Conservation (phyloP, 92 coral and sea anemone genomes). For the Epizoanthus scotinus region DNA sequence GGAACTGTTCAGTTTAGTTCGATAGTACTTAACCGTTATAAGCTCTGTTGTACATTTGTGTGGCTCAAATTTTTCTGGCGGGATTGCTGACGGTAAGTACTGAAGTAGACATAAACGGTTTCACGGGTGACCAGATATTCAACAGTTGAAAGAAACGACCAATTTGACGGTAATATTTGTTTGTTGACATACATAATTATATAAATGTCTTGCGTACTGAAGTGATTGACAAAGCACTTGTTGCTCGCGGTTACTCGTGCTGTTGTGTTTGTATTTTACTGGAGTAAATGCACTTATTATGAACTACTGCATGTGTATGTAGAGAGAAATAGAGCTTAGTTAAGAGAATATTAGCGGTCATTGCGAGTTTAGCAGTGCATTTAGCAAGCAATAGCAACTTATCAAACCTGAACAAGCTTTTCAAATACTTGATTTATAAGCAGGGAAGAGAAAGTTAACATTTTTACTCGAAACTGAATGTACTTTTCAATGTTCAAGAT, state of each 20-base stretch:
- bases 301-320: no score
- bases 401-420: no score
- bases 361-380: no score
- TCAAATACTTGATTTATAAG: no score
- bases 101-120: not conserved
- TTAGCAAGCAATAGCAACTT: no score
- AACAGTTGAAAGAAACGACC: not conserved
- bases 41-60: no score
- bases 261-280: not conserved
- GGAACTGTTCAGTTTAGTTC: not conserved
- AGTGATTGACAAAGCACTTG: not conserved
- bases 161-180: not conserved
- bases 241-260: not conserved
- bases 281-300: no score
- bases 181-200: slow-evolving; percentile 24
- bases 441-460: no score
- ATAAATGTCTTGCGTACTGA: not conserved
- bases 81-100: not conserved
- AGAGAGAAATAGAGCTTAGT: no score
- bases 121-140: slow-evolving; percentile 4
- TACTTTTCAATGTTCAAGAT: no score
- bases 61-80: not conserved
- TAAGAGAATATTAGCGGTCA: no score
- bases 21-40: not conserved
- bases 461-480: no score